Evolutionary conservation across 1,140 invertebrate genomes (phyloP).

Genomic region (Cyclargus thomasi): DNA sequence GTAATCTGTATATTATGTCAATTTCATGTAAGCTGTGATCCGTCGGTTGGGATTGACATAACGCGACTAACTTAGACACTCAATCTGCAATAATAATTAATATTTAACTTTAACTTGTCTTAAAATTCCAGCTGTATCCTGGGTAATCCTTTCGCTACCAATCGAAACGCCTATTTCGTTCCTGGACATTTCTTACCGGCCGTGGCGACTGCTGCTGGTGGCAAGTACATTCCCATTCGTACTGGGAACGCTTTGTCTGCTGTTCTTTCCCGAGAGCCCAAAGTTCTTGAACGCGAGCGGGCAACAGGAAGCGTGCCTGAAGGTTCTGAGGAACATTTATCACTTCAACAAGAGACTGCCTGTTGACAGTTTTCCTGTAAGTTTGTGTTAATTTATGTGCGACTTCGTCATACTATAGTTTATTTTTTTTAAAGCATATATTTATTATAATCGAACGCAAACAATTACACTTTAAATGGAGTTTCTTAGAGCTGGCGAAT

Average conservation of each 20-base stretch:
- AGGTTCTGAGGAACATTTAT: constrained; percentile 76
- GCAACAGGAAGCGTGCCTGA: constrained; percentile 72
- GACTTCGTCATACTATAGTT: background rate
- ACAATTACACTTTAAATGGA: no score
- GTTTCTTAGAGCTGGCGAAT: no score
- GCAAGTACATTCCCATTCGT: constrained; percentile 80
- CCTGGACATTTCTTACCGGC: constrained; percentile 71
- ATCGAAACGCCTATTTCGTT: constrained; percentile 55
- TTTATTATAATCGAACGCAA: no score
- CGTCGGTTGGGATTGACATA: no score
- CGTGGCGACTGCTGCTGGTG: constrained; percentile 82
- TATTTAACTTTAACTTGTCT: no score
- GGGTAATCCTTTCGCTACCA: constrained; percentile 79
- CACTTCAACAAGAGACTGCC: constrained; percentile 71
- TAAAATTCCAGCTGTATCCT: constrained; percentile 77
- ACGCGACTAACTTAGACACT: no score
- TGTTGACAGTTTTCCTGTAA: constrained; percentile 48
- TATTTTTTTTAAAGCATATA: no score
- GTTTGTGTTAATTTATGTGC: constrained; percentile 22
- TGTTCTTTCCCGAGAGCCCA: constrained; percentile 82
- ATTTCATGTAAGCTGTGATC: no score
- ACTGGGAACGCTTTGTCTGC: constrained; percentile 74
- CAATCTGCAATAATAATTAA: no score
- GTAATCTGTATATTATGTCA: no score
- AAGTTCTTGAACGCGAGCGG: constrained; percentile 79